A percentile compares a stretch with the other conserved stretches of the same genome.
These are phyloP conservation scores for Lochmaea crataegi DNA, from an alignment of 2,888 invertebrate species.

Conservation along the genomic window DNA sequence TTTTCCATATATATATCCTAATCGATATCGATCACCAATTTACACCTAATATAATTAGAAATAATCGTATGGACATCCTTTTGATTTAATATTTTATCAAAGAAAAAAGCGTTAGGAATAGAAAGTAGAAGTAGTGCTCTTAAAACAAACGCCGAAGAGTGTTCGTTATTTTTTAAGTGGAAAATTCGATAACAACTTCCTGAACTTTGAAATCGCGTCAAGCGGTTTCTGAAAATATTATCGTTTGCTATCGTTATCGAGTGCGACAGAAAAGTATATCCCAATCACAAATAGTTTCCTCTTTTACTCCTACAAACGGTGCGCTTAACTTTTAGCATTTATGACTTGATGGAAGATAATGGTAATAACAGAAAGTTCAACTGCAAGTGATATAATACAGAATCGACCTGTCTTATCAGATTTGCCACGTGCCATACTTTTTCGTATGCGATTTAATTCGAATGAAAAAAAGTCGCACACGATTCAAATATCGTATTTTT, in stretches of 20 bases:
- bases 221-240: constrained; percentile 16
- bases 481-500: too few species aligned
- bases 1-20: not conserved
- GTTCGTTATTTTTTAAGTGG: constrained; percentile 21
- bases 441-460: too few species aligned
- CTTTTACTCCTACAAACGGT: constrained; percentile 21
- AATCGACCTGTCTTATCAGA: too few species aligned
- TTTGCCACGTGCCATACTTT: too few species aligned
- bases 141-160: constrained; percentile 3
- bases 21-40: not conserved
- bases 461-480: too few species aligned
- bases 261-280: constrained; percentile 19
- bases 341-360: not conserved
- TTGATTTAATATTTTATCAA: constrained; percentile 4
- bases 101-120: not conserved
- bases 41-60: not conserved
- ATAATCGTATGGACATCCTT: constrained; percentile 6
- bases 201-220: constrained; percentile 16
- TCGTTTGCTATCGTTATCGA: constrained; percentile 11
- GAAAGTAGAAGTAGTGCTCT: not conserved
- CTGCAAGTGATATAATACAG: too few species aligned
- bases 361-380: too few species aligned
- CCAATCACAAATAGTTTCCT: constrained; percentile 23
- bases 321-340: not conserved
- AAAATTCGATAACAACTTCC: constrained; percentile 32